These are phyloP conservation scores for Melanerpes aurifrons DNA, from an alignment of 2,113 vertebrate species.

Conservation along the genomic window DNA sequence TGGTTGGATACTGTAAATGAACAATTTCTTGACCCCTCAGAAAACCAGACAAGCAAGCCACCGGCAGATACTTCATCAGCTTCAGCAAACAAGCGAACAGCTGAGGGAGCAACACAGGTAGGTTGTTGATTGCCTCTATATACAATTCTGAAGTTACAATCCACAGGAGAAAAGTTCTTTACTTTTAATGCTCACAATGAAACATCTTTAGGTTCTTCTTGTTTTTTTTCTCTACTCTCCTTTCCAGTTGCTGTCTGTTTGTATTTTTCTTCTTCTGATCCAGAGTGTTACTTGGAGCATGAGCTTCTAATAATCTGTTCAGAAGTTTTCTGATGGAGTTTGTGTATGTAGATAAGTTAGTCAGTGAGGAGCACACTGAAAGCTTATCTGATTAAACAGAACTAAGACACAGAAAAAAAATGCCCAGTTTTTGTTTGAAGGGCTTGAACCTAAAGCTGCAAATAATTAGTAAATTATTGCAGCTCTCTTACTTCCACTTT, in stretches of 20 bases:
- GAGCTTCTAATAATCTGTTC: slow-evolving; percentile 24
- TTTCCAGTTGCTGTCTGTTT: slow-evolving; percentile 1
- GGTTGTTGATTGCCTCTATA: slow-evolving; percentile 39
- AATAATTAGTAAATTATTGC: background rate
- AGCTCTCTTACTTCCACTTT: background rate
- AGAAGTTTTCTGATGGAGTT: background rate
- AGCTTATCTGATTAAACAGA: background rate
- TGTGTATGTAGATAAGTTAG: background rate
- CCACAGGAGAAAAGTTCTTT: slow-evolving; percentile 33
- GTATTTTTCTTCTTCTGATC: slow-evolving; percentile 11
- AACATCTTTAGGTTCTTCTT: background rate
- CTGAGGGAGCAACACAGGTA: slow-evolving; percentile 78
- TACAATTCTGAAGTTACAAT: slow-evolving; percentile 51
- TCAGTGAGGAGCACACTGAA: background rate
- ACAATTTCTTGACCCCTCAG: slow-evolving; percentile 71
- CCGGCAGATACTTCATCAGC: slow-evolving; percentile 70
- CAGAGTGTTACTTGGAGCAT: background rate
- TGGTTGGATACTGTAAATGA: slow-evolving; percentile 38
- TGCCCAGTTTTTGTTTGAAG: background rate
- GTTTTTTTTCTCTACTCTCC: background rate
- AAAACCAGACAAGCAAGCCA: slow-evolving; percentile 76
- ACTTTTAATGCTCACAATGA: background rate
- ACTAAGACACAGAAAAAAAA: background rate
- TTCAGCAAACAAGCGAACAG: slow-evolving; percentile 75
- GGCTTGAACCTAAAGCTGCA: background rate